These are phyloP conservation scores for Mythimna albipuncta DNA, from an alignment of 2,888 invertebrate species.

Conservation along the genomic window DNA sequence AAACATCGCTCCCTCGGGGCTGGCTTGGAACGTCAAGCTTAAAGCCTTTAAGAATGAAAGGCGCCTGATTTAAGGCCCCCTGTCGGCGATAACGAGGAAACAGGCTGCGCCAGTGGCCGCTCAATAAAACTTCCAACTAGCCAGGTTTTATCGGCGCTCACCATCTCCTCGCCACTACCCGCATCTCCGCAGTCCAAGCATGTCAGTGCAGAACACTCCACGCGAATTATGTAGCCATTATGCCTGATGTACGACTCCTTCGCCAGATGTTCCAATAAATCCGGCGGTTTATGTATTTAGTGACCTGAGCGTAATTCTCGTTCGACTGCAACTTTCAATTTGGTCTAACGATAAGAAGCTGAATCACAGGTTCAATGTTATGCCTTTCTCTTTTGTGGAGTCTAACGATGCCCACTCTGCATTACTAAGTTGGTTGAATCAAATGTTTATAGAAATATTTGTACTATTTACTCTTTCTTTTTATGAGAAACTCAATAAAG, in stretches of 20 bases:
- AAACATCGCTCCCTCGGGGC: slow-evolving; percentile 64
- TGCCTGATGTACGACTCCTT: slow-evolving; percentile 77
- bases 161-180: slow-evolving; percentile 75
- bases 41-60: slow-evolving; percentile 85
- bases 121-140: slow-evolving; percentile 85
- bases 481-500: slow-evolving; percentile 18
- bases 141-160: slow-evolving; percentile 73
- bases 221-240: slow-evolving; percentile 84
- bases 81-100: slow-evolving; percentile 86
- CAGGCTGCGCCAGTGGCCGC: slow-evolving; percentile 81
- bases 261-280: slow-evolving; percentile 76
- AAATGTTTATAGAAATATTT: slow-evolving; percentile 8
- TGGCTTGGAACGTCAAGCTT: slow-evolving; percentile 76
- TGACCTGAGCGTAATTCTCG: slow-evolving; percentile 45
- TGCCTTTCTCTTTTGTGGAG: slow-evolving; percentile 38
- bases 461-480: background rate
- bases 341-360: slow-evolving; percentile 23
- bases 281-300: slow-evolving; percentile 49
- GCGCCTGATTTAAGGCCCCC: slow-evolving; percentile 85
- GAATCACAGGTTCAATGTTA: slow-evolving; percentile 15
- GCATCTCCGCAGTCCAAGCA: slow-evolving; percentile 81
- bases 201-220: slow-evolving; percentile 80
- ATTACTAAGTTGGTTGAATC: slow-evolving; percentile 22
- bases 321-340: slow-evolving; percentile 52
- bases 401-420: slow-evolving; percentile 14